Evolutionary conservation across 2,888 invertebrate species (phyloP), one percentile per base, ranked within the genome.

Genomic region (Bombyx huttoni): DNA sequence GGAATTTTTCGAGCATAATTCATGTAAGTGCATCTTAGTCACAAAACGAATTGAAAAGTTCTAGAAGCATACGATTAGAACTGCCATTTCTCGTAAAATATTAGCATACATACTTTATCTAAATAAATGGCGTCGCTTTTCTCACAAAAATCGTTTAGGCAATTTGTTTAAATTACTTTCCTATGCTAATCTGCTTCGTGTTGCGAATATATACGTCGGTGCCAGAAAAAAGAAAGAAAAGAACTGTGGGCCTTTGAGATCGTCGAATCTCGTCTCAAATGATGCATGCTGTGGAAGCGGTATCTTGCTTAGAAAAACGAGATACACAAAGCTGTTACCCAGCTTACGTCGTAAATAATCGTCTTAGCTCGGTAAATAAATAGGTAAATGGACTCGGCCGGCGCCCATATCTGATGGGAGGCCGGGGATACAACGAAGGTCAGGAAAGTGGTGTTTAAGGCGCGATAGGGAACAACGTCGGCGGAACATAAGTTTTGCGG

Each of bases 91-190:
- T 58, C 55, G 59, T 58, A 65, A 62, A 64, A 68, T 68, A 68
- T 68, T 73, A 57, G 62, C 65, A 58, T 63, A 60, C 63, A 63
- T 67, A 74, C 72, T 72, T 71, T 66, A 70, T 75, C 68, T 69
- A 71, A 75, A 73, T 66, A 78, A 76, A 81, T 74, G 65, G 73
- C 69, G 70, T 67, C 68, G 64, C 71, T 65, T 72, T 72, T 70
- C 71, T 75, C 73, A 73, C 75, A 78, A 81, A 82, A 81, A 80
- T 79, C 78, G 75, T 77, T 81, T 73, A 73, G 73, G 80, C 81
- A 81, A 84, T 85, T 83, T 82, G 75, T 80, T 78, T 75, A 81
- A 84, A 84, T 85, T 78, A 82, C 84, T 82, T 82, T 82, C 68
- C 73, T 82, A 84, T 85, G 84, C 76, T 81, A 84, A 84, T 81